These are phyloP conservation scores for Ctenicera cuprea DNA, from an alignment of 2,888 invertebrate genomes.

Conservation along the genomic window DNA sequence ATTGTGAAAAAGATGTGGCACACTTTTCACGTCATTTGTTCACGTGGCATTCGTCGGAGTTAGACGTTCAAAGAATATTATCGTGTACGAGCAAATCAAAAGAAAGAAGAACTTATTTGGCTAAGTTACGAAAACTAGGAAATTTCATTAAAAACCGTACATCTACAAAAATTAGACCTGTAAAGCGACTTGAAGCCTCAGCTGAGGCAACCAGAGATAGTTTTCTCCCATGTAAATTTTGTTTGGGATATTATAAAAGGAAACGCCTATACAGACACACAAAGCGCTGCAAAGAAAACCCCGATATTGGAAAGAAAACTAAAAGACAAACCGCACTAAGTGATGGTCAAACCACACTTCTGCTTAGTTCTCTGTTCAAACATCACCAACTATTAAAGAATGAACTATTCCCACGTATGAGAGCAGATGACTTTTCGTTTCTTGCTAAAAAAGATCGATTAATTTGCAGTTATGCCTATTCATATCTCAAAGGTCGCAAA, in stretches of 20 bases:
- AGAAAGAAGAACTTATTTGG: slow-evolving; percentile 39
- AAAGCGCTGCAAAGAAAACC: slow-evolving; percentile 41
- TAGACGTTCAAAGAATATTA: slow-evolving; percentile 20
- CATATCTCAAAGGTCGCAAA: slow-evolving; percentile 54
- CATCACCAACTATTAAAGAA: slow-evolving; percentile 49
- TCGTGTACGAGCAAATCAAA: neutral
- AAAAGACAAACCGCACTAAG: slow-evolving; percentile 47
- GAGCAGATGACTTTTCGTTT: slow-evolving; percentile 5
- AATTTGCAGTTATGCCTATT: slow-evolving; percentile 55
- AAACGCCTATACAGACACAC: slow-evolving; percentile 45
- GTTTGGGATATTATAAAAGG: slow-evolving; percentile 48
- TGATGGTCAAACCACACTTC: slow-evolving; percentile 50
- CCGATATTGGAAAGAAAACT: slow-evolving; percentile 25
- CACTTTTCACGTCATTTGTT: slow-evolving; percentile 36
- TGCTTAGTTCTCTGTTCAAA: slow-evolving; percentile 43
- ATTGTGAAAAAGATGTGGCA: slow-evolving; percentile 36
- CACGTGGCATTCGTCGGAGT: slow-evolving; percentile 26
- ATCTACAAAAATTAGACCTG: slow-evolving; percentile 37
- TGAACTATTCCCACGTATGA: slow-evolving; percentile 52
- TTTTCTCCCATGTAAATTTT: slow-evolving; percentile 44
- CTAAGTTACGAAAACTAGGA: slow-evolving; percentile 42
- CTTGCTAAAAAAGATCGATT: slow-evolving; percentile 45
- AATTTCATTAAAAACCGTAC: slow-evolving; percentile 48
- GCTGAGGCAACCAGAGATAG: slow-evolving; percentile 17
- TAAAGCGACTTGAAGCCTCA: slow-evolving; percentile 36